A percentile compares a stretch with the other conserved stretches of the same genome.
Evolutionary conservation across 2,113 vertebrate genomes (phyloP).

Genomic region (Seriola dumerili): DNA sequence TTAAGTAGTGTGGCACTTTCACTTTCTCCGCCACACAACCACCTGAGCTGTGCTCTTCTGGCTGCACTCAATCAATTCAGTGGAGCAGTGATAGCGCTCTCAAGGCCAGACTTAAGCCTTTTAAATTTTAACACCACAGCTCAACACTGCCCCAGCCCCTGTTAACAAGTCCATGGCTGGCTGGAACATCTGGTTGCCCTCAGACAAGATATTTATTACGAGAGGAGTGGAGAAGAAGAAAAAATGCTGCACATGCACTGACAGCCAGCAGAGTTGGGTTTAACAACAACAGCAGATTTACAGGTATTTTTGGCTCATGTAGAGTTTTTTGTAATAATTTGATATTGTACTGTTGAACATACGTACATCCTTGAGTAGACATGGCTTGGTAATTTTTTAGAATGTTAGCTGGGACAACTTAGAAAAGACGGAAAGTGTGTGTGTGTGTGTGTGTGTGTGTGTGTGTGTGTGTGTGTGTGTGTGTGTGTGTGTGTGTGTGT

Average conservation of each 20-base stretch:
- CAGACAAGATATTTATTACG: conserved; percentile 57
- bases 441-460: conserved; percentile 19
- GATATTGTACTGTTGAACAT: background rate
- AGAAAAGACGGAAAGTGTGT: background rate
- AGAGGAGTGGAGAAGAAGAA: background rate
- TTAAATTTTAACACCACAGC: conserved; percentile 55
- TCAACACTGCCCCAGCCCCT: conserved; percentile 29
- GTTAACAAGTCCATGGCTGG: conserved; percentile 51
- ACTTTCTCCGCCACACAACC: conserved; percentile 25
- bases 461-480: background rate
- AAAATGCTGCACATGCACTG: background rate
- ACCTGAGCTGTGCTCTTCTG: conserved; percentile 26
- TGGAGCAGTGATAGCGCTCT: conserved; percentile 45
- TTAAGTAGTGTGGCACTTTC: conserved; percentile 21
- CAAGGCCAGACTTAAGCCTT: conserved; percentile 58
- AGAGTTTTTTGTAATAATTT: background rate
- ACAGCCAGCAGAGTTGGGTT: background rate
- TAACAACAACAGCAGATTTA: background rate
- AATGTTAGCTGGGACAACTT: background rate
- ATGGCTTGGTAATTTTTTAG: background rate
- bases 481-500: conserved; percentile 26
- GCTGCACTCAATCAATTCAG: conserved; percentile 43
- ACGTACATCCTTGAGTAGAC: background rate
- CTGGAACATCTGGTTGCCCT: conserved; percentile 62
- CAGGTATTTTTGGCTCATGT: background rate